phyloP scores from a whole-genome alignment of 2,888 invertebrate species.

The Hydriomena furcata region DNA sequence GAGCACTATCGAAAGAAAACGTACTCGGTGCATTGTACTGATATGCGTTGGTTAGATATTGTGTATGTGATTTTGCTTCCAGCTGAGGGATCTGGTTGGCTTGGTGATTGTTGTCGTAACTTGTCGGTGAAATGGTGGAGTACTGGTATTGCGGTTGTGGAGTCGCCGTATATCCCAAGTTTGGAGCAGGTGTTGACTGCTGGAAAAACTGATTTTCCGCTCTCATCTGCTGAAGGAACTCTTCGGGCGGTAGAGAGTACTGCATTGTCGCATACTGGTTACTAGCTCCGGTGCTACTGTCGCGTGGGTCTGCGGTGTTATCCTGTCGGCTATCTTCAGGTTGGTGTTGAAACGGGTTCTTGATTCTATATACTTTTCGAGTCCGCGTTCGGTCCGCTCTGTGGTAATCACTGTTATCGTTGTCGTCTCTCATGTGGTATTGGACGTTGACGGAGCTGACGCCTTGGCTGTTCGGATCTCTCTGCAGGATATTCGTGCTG shows the following conservation, averaged over 20 bases:
- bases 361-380: slow-evolving; percentile 71
- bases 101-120: slow-evolving; percentile 61
- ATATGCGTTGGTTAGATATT: slow-evolving; percentile 58
- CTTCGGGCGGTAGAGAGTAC: slow-evolving; percentile 77
- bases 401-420: slow-evolving; percentile 60
- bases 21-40: slow-evolving; percentile 61
- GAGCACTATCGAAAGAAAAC: slow-evolving; percentile 54
- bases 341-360: slow-evolving; percentile 73
- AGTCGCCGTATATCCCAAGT: slow-evolving; percentile 67
- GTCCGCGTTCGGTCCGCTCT: slow-evolving; percentile 56
- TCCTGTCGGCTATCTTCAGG: slow-evolving; percentile 53
- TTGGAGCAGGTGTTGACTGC: slow-evolving; percentile 65
- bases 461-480: slow-evolving; percentile 62
- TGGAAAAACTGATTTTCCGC: slow-evolving; percentile 69
- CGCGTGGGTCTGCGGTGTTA: slow-evolving; percentile 50
- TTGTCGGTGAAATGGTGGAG: slow-evolving; percentile 58
- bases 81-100: slow-evolving; percentile 54
- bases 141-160: slow-evolving; percentile 73
- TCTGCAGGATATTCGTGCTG: slow-evolving; percentile 60
- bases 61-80: slow-evolving; percentile 60
- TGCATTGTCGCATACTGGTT: slow-evolving; percentile 77
- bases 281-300: slow-evolving; percentile 72
- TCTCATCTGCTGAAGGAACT: slow-evolving; percentile 73
- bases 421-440: slow-evolving; percentile 61
- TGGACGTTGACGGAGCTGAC: slow-evolving; percentile 61